These are phyloP conservation scores for Lanistes nyassanus DNA, from an alignment of 1,140 invertebrate species.

Conservation along the genomic window DNA sequence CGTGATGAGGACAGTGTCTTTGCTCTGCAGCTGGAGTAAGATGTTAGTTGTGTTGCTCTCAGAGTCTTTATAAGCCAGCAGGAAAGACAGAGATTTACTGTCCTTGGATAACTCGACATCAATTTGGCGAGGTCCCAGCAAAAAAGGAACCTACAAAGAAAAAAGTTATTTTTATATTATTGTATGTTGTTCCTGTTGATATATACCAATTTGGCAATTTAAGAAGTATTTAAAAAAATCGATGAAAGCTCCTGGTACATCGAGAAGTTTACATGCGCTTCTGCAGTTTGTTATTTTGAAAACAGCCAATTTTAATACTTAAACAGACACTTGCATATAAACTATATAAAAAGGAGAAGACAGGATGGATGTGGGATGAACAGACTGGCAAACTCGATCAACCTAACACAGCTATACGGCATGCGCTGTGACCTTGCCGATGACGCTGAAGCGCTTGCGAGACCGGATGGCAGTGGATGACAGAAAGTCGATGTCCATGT, in stretches of 20 bases:
- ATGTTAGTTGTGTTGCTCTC: neutral
- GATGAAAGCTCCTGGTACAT: too few species aligned
- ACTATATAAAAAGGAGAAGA: too few species aligned
- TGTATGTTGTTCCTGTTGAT: too few species aligned
- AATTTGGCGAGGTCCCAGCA: neutral
- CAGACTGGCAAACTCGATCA: too few species aligned
- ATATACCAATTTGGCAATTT: too few species aligned
- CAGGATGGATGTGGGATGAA: too few species aligned
- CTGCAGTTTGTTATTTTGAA: too few species aligned
- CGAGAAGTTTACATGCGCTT: too few species aligned
- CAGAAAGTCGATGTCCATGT: slow-evolving; percentile 3
- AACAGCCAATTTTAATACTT: too few species aligned
- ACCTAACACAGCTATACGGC: too few species aligned
- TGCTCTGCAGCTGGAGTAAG: neutral
- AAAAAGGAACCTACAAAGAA: neutral
- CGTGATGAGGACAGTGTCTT: slow-evolving; percentile 6
- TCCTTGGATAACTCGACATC: neutral
- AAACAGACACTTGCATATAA: too few species aligned
- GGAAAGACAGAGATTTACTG: neutral
- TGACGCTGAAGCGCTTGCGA: neutral
- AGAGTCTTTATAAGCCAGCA: slow-evolving; percentile 5
- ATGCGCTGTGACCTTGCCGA: slow-evolving; percentile 7
- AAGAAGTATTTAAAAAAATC: too few species aligned
- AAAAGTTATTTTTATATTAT: neutral
- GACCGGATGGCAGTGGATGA: neutral